Percentiles rank a stretch among this genome's conserved stretches.
Conservation (phyloP, 2,113 vertebrate species). For the Setophaga coronata region DNA sequence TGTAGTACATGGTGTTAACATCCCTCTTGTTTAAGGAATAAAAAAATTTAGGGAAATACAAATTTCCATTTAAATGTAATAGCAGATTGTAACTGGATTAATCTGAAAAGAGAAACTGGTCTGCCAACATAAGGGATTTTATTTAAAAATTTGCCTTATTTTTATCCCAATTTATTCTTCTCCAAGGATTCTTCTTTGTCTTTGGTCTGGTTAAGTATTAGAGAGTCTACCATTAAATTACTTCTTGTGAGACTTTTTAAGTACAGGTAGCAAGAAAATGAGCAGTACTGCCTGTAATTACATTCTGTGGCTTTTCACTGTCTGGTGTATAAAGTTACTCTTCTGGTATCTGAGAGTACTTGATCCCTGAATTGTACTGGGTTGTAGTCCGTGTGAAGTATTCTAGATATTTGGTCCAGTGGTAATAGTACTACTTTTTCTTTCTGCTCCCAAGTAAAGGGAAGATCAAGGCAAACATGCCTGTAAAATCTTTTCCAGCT, state of each 20-base stretch:
- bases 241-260: background rate
- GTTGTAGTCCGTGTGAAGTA: background rate
- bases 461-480: background rate
- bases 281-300: background rate
- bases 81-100: background rate
- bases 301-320: background rate
- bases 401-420: background rate
- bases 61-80: background rate
- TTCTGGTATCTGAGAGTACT: background rate
- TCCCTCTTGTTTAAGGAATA: background rate
- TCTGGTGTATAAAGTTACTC: background rate
- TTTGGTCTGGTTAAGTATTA: background rate
- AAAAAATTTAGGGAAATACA: background rate
- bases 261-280: background rate
- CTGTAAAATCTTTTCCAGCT: background rate
- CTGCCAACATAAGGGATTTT: background rate
- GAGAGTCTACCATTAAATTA: background rate
- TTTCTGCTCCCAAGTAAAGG: background rate
- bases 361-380: background rate
- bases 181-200: background rate
- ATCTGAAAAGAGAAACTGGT: background rate
- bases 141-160: background rate
- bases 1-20: background rate
- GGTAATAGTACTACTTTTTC: background rate
- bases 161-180: constrained; percentile 18